Evolutionary conservation across 2,888 invertebrate genomes (phyloP), one percentile per base, ranked within the genome.

Genomic region (Pycnomerus fuliginosus): DNA sequence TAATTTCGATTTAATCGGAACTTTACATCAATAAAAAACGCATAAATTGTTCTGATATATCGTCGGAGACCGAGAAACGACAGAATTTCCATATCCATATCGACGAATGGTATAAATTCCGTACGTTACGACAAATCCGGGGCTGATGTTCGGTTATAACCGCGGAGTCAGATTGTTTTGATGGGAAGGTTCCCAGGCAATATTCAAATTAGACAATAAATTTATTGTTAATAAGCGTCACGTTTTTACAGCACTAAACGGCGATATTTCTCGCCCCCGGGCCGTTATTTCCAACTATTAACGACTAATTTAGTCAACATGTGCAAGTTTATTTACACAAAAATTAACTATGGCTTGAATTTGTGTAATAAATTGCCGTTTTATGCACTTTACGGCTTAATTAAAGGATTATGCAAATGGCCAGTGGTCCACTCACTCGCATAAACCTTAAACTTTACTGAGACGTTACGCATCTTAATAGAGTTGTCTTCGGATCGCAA

Each of bases 1-100:
- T 68, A 68, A 68, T 68, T 67, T 64, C 62, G 67, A 67, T 67
- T 65, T 66, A 68, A 68, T 68, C 68, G 66, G 58, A 64, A 65
- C 64, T 66, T 67, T 67, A 68, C 68, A 68, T 67, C 68, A 67
- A 68, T 68, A 67, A 68, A 68, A 67, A 62, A 53, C 56, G 55
- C 62, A 68, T 68, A 68, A 67, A 68, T 66, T 61, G 51, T 52
- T 51, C 56, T 64, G 63, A 64, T 64, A 61, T 63, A 65, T 64
- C 13, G 25, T 23, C 25, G 16, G 10, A 20, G 14, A 35, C 11
- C 12, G 16, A 11, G 37, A 39, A 10, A 3, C 2, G 30, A 14
- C 23, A 22, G 13, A 17, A 10, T 38, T 30, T 38, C 22, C 12
- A 27, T 17, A 4, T 20, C 28, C 33, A 4, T 11, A 33, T 33